Base-by-base conservation (phyloP, 2,113 vertebrate genomes). In the Scytalopus superciliaris region DNA sequence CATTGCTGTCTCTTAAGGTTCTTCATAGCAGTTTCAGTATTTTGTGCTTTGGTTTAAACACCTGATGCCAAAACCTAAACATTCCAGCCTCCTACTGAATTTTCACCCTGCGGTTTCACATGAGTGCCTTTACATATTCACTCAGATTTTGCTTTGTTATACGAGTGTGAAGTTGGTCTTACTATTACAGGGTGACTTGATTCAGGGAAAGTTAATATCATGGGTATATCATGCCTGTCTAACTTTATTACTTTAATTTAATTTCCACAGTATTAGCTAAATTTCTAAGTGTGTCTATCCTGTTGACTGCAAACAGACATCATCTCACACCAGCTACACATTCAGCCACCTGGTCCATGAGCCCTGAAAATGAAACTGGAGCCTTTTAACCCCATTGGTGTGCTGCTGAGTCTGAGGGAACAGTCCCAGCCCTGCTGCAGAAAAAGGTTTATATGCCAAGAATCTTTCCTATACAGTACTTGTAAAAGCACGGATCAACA, bases 1-100 rank as follows among this genome's bases (percentile, higher is more conserved):
- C 0, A 0, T 19, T 75, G 19, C 52, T 42, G 5, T 39, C 33
- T 37, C 13, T 35, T 57, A 53, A 56, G 69, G 49, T 4, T 69
- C 15, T 27, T 42, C 68, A 33, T 35, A 37, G 66, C 44, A 30
- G 5, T 35, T 78, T 2, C 24, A 28, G 24, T n/a, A 4, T 35
- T 47, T 49, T 67, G 35, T 56, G 27, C 28, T 92, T 73, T 67
- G 27, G 23, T 76, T 75, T 78, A 42, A 85, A 79, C 21, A 68
- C 12, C 16, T 73, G 40, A 49, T 90, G 66, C 35, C 67, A 88
- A 83, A 83, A 79, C 49, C 21, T 11, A 60, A 79, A 44, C 19
- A 64, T 47, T 63, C 37, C 56, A 75, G 35, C 35, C 52, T 75
- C 63, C 30, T 72, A 23, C 27, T 42, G 47, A 50, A 22, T 63